A percentile compares a stretch with the other conserved stretches of the same genome.
Conservation (phyloP, 2,888 invertebrate species). For the Acronicta aceris region DNA sequence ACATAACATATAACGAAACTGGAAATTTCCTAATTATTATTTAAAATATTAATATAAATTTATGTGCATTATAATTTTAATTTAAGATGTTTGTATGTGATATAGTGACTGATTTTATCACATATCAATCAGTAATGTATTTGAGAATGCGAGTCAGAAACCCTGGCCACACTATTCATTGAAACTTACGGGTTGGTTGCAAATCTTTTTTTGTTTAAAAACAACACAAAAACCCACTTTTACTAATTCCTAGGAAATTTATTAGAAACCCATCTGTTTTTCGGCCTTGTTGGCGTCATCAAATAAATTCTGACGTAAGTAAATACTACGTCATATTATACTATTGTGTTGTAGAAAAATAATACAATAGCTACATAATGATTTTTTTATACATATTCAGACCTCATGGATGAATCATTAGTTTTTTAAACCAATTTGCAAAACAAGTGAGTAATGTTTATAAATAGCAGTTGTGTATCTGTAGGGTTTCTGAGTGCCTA, state of each 20-base stretch:
- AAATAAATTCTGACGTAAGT: not conserved
- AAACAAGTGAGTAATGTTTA: slow-evolving; percentile 12
- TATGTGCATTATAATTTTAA: slow-evolving; percentile 38
- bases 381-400: too few relatives aligned
- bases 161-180: not conserved
- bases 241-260: too few relatives aligned
- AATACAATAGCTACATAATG: too few relatives aligned
- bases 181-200: not conserved
- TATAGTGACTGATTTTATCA: slow-evolving; percentile 69
- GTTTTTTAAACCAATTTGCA: slow-evolving; percentile 19
- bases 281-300: not conserved
- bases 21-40: slow-evolving; percentile 34
- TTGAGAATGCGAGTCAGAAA: slow-evolving; percentile 26
- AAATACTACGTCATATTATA: not conserved
- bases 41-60: slow-evolving; percentile 22
- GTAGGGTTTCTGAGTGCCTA: slow-evolving; percentile 33
- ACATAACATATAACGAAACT: slow-evolving; percentile 31
- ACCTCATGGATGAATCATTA: slow-evolving; percentile 27
- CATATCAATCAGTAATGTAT: slow-evolving; percentile 65
- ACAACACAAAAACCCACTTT: too few relatives aligned
- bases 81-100: slow-evolving; percentile 61
- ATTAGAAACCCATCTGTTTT: too few relatives aligned
- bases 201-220: not conserved
- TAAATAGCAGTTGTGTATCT: slow-evolving; percentile 23
- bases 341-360: not conserved